Conservation (phyloP, 1,140 invertebrate genomes). For the Melitaea cinxia region DNA sequence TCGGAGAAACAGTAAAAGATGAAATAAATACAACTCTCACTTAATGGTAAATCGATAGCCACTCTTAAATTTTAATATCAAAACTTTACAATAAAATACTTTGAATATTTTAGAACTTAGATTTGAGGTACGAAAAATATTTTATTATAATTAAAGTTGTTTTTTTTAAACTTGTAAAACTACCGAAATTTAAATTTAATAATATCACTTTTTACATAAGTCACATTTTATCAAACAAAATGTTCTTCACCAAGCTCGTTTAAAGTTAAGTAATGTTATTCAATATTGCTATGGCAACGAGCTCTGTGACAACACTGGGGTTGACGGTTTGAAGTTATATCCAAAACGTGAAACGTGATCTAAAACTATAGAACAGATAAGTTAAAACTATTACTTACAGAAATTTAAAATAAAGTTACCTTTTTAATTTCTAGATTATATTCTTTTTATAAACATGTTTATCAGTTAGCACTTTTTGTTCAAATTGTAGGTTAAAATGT, state of each 20-base stretch:
- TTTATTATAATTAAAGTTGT: no score
- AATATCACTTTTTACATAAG: no score
- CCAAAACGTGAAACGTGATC: neutral
- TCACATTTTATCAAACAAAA: neutral
- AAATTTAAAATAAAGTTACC: no score
- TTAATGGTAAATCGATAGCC: neutral
- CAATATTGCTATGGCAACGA: constrained; percentile 70
- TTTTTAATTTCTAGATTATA: no score
- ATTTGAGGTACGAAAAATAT: no score
- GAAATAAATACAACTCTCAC: neutral
- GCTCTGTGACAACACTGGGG: constrained; percentile 55
- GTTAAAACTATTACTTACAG: neutral
- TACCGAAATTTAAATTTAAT: no score
- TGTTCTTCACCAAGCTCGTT: neutral
- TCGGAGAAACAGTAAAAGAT: neutral
- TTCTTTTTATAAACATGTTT: no score
- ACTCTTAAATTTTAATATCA: neutral
- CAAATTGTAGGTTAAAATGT: no score
- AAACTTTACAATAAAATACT: no score
- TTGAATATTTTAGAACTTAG: no score
- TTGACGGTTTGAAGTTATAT: neutral
- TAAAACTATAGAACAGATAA: neutral
- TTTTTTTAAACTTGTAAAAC: no score
- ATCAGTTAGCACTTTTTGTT: no score
- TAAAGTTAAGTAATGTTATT: constrained; percentile 50